Evolutionary conservation across 2,113 vertebrate genomes (phyloP), one percentile per base, ranked within the genome.

Genomic region (Anser brachyrhynchus): DNA sequence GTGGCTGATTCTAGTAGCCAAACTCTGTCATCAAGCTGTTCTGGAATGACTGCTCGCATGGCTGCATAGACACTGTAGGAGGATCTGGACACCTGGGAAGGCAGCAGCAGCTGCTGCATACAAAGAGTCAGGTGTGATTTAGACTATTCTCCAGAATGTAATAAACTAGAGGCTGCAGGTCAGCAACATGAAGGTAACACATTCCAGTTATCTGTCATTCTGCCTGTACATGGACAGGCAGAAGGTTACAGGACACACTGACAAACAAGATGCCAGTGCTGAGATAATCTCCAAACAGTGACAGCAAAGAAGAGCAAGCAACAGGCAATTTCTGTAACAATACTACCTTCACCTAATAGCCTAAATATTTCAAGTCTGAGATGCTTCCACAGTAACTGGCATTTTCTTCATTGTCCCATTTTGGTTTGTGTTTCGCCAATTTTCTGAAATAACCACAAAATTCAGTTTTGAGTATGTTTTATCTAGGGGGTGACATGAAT

Each of bases 331-430:
- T 23, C 49, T 15, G 0, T 9, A 64, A 49, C 33, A 66, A 19
- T 7, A 55, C 8, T 15, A 3, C 17, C 20, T 67, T 37, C 0
- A 0, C 29, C 61, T 77, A 10, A 37, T 39, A 91, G 25, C 21
- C 41, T 3, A 29, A 29, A 35, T 26, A 61, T n/a, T n/a, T 52
- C 4, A 43, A n/a, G 46, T 19, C 70, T 58, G 81, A 67, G 20
- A 35, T 13, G 21, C 22, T 74, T 66, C 19, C 37, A 16, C 5
- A 72, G 52, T 33, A 94, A 52, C 13, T 73, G 29, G 11, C 33
- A 44, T 87, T 90, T 85, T 67, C 28, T 73, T 75, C 12, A 20
- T 41, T 28, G 75, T 29, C 2, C 6, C 26, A 28, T 43, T 88
- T 87, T 5, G 65, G 17, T 77, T 61, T 86, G 44, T 58, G 31